A percentile compares a stretch with the other conserved stretches of the same genome.
Conservation (phyloP, 2,888 invertebrate species). For the Zaprionus obscuricornis region DNA sequence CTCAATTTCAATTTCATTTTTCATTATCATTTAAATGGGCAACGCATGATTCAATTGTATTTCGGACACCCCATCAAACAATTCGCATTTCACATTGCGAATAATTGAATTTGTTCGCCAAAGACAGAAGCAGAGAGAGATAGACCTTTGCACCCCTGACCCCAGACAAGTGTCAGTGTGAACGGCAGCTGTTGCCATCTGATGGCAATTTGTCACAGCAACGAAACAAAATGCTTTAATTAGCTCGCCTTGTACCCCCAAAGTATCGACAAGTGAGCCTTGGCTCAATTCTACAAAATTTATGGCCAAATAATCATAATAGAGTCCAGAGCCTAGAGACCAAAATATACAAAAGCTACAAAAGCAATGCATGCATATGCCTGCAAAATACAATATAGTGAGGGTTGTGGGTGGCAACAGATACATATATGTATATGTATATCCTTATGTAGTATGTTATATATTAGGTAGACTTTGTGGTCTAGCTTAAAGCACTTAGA, state of each 20-base stretch:
- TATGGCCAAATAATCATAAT: slow-evolving; percentile 61
- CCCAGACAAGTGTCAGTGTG: slow-evolving; percentile 49
- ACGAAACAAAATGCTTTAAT: slow-evolving; percentile 45
- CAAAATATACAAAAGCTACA: too few species aligned
- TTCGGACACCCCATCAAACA: slow-evolving; percentile 57
- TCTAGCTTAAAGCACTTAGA: slow-evolving; percentile 7
- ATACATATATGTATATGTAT: too few species aligned
- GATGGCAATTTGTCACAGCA: slow-evolving; percentile 70
- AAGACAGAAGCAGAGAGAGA: slow-evolving; percentile 23
- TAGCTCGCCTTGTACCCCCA: slow-evolving; percentile 29
- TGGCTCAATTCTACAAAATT: slow-evolving; percentile 45
- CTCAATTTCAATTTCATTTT: slow-evolving; percentile 51
- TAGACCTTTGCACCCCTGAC: slow-evolving; percentile 56
- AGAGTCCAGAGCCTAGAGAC: too few species aligned
- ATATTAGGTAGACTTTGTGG: slow-evolving; percentile 17
- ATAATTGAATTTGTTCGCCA: slow-evolving; percentile 59
- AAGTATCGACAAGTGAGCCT: slow-evolving; percentile 42
- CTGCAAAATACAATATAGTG: too few species aligned
- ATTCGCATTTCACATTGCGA: slow-evolving; percentile 4
- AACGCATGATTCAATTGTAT: slow-evolving; percentile 65
- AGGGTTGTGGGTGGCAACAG: not conserved
- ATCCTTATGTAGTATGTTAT: too few species aligned
- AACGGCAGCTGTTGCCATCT: slow-evolving; percentile 59
- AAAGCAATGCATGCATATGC: slow-evolving; percentile 1
- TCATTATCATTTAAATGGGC: slow-evolving; percentile 59